Evolutionary conservation across 2,113 vertebrate genomes (phyloP).

Genomic region (Steatornis caripensis): DNA sequence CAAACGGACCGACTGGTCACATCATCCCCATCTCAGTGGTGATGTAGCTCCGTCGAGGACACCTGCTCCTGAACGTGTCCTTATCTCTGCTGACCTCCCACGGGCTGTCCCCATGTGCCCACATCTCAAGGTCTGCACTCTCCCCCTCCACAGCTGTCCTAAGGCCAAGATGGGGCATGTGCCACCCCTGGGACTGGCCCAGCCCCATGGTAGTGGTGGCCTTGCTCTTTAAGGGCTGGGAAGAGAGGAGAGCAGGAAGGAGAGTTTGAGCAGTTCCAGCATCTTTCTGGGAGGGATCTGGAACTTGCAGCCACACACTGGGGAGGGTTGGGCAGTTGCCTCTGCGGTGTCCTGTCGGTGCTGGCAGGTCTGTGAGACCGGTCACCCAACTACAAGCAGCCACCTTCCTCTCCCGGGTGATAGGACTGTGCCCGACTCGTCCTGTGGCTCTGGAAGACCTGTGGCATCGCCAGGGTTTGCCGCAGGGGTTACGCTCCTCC

Average conservation of each 20-base stretch:
- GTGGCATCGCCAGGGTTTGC: rapidly evolving
- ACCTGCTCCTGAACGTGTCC: background rate
- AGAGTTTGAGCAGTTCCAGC: background rate
- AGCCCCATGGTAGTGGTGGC: rapidly evolving
- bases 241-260: background rate
- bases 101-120: rapidly evolving
- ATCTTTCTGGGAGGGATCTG: background rate
- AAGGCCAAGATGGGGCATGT: background rate
- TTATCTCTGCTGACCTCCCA: background rate
- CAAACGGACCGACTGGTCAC: rapidly evolving
- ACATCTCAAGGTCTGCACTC: background rate
- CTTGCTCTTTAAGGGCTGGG: background rate
- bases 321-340: background rate
- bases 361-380: no score
- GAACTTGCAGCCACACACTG: background rate
- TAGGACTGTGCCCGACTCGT: background rate
- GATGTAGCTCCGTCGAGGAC: background rate
- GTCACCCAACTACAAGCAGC: background rate
- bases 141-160: background rate
- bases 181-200: background rate
- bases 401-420: rapidly evolving
- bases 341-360: background rate
- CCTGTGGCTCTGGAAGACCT: background rate
- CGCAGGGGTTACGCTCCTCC: background rate
- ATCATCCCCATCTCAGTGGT: background rate